Percentiles rank a stretch among this genome's conserved stretches.
Conservation (phyloP, 2,113 vertebrate genomes). For the Sebastes fasciatus region DNA sequence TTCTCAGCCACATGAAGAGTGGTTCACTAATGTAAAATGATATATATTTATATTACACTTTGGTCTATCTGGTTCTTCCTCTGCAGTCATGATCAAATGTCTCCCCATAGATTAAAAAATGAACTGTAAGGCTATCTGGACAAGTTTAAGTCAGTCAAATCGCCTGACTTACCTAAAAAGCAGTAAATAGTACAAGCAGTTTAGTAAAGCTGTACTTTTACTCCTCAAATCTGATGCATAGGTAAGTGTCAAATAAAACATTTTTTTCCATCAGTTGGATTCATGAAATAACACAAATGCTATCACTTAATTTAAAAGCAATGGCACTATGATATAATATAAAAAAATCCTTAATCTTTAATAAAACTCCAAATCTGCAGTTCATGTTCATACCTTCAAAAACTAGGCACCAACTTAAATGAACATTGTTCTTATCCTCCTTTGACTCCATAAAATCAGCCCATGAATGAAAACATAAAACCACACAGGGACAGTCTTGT, state of each 20-base stretch:
- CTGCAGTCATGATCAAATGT: too few relatives aligned
- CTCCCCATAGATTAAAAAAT: too few relatives aligned
- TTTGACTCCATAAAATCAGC: background rate
- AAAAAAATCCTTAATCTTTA: background rate
- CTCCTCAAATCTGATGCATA: background rate
- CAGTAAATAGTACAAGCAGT: too few relatives aligned
- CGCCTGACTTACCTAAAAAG: too few relatives aligned
- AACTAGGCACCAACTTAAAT: background rate
- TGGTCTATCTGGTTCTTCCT: too few relatives aligned
- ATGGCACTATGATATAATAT: too few relatives aligned
- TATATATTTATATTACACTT: too few relatives aligned
- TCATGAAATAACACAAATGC: background rate
- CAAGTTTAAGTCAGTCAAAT: too few relatives aligned
- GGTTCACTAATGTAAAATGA: too few relatives aligned
- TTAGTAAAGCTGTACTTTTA: too few relatives aligned
- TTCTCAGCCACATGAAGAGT: too few relatives aligned
- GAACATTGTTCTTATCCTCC: background rate
- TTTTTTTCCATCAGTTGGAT: background rate
- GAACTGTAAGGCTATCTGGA: too few relatives aligned
- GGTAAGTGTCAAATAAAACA: background rate
- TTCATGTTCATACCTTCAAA: background rate
- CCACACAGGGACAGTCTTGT: background rate
- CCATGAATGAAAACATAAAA: background rate
- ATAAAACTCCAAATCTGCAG: background rate
- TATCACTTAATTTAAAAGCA: background rate